These are phyloP conservation scores for Zaprionus kolodkinae DNA, from an alignment of 1,140 invertebrate genomes.

Conservation along the genomic window DNA sequence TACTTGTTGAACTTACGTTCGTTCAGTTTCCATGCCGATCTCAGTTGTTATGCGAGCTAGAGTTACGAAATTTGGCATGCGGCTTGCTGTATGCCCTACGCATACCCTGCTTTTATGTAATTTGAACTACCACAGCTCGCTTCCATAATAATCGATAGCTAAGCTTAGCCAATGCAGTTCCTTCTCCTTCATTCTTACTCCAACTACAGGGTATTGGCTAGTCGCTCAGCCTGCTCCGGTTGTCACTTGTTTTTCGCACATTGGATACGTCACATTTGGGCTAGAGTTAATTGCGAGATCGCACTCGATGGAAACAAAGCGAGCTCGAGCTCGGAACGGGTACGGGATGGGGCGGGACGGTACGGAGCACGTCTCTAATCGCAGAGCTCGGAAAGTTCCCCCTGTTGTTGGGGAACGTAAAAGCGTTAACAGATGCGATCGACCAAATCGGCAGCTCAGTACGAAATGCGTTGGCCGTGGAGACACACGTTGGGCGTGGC, in stretches of 20 bases:
- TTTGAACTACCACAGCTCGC: not conserved
- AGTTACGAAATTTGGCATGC: not conserved
- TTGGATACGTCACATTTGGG: conserved; percentile 1
- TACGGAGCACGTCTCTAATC: not conserved
- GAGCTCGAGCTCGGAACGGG: not conserved
- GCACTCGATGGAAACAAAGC: not conserved
- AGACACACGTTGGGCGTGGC: conserved; percentile 65
- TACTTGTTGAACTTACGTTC: too few relatives aligned
- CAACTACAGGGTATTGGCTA: not conserved
- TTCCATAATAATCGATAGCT: not conserved
- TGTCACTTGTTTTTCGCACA: not conserved
- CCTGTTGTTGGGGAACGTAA: not conserved
- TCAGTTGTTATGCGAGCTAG: not conserved
- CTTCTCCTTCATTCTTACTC: not conserved
- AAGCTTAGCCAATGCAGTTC: too few relatives aligned
- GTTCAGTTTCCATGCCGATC: not conserved
- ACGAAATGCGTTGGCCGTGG: conserved; percentile 76
- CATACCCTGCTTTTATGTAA: not conserved
- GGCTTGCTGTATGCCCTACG: too few relatives aligned
- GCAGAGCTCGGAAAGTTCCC: not conserved
- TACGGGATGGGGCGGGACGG: too few relatives aligned
- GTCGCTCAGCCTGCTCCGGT: not conserved
- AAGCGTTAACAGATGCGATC: conserved; percentile 55
- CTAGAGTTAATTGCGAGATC: conserved; percentile 17
- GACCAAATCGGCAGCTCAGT: conserved; percentile 60